Percentiles rank a stretch among this genome's conserved stretches.
Evolutionary conservation across 2,888 invertebrate genomes (phyloP).

Genomic region (Orthosia incerta): DNA sequence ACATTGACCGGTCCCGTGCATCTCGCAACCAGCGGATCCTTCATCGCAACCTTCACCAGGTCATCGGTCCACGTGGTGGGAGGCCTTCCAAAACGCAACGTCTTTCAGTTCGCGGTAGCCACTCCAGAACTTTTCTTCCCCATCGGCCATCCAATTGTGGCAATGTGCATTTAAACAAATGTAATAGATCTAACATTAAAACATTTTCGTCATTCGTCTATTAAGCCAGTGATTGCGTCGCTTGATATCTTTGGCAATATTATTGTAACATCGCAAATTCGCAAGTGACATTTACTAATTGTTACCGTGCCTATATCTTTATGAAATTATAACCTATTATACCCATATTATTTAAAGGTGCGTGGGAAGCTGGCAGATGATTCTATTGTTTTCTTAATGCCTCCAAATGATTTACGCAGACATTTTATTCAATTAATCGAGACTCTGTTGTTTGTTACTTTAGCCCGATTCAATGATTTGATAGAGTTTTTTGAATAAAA

Average conservation of each 20-base stretch:
- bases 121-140: too few relatives aligned
- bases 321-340: conserved; percentile 3
- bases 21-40: too few relatives aligned
- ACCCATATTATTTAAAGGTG: conserved; percentile 1
- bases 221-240: background rate
- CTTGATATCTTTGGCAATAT: background rate
- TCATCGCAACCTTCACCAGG: too few relatives aligned
- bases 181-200: too few relatives aligned
- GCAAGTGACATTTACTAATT: background rate
- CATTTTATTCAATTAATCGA: conserved; percentile 14
- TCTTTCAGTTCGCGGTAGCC: too few relatives aligned
- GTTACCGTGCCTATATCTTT: background rate
- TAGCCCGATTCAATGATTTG: background rate
- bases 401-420: conserved; percentile 6
- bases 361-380: conserved; percentile 37
- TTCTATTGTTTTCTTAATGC: conserved; percentile 30
- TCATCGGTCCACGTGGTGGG: too few relatives aligned
- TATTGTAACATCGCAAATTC: background rate
- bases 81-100: too few relatives aligned
- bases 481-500: conserved; percentile 9
- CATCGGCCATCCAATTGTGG: too few relatives aligned
- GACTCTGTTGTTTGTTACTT: background rate
- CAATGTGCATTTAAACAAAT: too few relatives aligned
- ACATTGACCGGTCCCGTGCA: too few relatives aligned
- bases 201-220: background rate